These are phyloP conservation scores for Tragelaphus strepsiceros DNA, from an alignment of 2,113 vertebrate species.

Conservation along the genomic window DNA sequence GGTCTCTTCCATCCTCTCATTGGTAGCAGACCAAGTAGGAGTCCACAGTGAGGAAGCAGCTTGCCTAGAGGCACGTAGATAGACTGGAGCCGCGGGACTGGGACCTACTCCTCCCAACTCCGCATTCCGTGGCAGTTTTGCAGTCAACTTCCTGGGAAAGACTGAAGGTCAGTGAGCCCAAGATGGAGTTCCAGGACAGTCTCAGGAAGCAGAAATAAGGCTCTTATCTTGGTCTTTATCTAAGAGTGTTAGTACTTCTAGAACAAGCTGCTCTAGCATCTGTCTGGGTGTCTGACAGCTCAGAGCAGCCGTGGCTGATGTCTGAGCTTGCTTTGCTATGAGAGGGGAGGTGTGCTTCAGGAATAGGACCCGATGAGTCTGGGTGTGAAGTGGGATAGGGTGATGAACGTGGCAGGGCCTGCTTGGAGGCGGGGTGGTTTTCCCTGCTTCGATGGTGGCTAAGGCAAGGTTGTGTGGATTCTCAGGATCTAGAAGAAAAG, in stretches of 20 bases:
- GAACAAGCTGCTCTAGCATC: neutral
- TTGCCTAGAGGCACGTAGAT: neutral
- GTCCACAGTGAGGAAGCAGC: neutral
- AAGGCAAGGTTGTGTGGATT: neutral
- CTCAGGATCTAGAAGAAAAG: neutral
- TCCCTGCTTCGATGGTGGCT: too few species aligned
- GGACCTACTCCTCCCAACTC: rapidly evolving
- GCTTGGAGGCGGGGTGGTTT: neutral
- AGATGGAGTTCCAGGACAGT: neutral
- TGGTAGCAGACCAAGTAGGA: neutral
- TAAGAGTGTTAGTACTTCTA: neutral
- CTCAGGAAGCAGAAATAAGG: neutral
- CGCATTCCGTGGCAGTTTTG: neutral
- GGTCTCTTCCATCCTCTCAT: neutral
- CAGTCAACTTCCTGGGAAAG: neutral
- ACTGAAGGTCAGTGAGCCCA: neutral
- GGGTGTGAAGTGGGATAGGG: neutral
- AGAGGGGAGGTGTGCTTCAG: neutral
- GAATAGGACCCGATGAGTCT: neutral
- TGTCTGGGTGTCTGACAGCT: neutral
- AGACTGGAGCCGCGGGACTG: neutral
- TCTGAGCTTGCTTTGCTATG: neutral
- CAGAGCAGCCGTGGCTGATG: neutral
- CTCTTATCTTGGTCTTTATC: neutral
- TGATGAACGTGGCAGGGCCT: neutral